These are phyloP conservation scores for Chloroclysta siterata DNA, from an alignment of 2,888 invertebrate species.

Conservation along the genomic window DNA sequence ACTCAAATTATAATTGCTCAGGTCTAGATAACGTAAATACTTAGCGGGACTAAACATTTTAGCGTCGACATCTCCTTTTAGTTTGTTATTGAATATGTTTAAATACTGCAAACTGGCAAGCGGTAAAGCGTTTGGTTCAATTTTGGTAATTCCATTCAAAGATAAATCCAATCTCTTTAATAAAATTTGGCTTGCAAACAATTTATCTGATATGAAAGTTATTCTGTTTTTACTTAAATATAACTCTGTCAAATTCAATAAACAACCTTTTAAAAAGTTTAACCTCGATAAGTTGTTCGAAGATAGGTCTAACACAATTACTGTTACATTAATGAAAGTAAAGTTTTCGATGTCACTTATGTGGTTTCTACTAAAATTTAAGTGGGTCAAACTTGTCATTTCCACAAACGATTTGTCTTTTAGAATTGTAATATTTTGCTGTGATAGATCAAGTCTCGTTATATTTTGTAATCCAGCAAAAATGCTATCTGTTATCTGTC, in stretches of 20 bases:
- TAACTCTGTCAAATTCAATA: slow-evolving; percentile 58
- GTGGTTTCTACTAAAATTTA: slow-evolving; percentile 66
- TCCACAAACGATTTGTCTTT: slow-evolving; percentile 57
- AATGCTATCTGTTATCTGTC: slow-evolving; percentile 54
- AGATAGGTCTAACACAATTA: slow-evolving; percentile 65
- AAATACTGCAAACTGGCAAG: slow-evolving; percentile 66
- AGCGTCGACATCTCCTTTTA: slow-evolving; percentile 55
- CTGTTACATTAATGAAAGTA: slow-evolving; percentile 52
- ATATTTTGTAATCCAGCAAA: slow-evolving; percentile 62
- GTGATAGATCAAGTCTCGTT: slow-evolving; percentile 53
- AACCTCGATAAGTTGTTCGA: slow-evolving; percentile 57
- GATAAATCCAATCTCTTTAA: slow-evolving; percentile 66
- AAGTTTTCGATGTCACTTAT: slow-evolving; percentile 56
- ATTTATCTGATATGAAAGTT: slow-evolving; percentile 43
- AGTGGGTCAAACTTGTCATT: slow-evolving; percentile 48
- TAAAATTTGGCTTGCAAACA: slow-evolving; percentile 56
- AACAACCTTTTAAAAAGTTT: slow-evolving; percentile 56
- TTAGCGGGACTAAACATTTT: slow-evolving; percentile 66
- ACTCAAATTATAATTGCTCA: slow-evolving; percentile 61
- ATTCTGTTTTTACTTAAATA: slow-evolving; percentile 64
- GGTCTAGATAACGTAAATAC: slow-evolving; percentile 63
- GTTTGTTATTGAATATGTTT: slow-evolving; percentile 56
- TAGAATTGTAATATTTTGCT: slow-evolving; percentile 59
- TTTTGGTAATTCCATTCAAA: slow-evolving; percentile 58
- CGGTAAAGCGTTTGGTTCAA: slow-evolving; percentile 63